Base-by-base conservation (phyloP, 2,797 vertebrate genomes). In the Telmatherina bonti region DNA sequence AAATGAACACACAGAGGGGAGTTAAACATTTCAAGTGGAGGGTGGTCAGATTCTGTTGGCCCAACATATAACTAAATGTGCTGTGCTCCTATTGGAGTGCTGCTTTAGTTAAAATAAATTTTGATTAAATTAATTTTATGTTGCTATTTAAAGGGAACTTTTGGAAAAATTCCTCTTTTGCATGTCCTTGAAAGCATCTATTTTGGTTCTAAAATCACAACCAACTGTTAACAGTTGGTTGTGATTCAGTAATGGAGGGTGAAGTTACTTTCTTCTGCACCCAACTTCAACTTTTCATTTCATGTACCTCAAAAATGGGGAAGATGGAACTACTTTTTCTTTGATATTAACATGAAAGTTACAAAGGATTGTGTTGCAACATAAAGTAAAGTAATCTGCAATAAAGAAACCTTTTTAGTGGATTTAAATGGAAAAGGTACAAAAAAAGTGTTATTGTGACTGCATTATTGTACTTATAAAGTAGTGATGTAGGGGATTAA, bases 31-130 rank as follows among this genome's bases (percentile, higher is more conserved):
- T 35, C 5, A 58, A 22, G 13, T 9, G 15, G 33, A 78, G 16
- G 57, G 12, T 47, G 62, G 22, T 70, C 69, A 51, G 54, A 54
- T 64, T 35, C 7, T 75, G 57, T 82, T 80, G 75, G 26, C 12
- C 16, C 51, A 27, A 79, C 49, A 45, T 57, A 73, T 71, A 51
- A 60, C n/a, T 45, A 8, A 76, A 41, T 70, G 38, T 53, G 13
- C 55, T 24, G 38, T 52, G 43, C 51, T 53, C 33, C 61, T 27
- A 12, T 10, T 52, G 24, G 49, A 24, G 12, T 56, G 56, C 43
- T 72, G 59, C 59, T 78, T 80, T 53, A 63, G 52, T 45, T 3
- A 1, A 55, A 55, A 53, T 53, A 13, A 27, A 53, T 16, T 6
- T 47, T 47, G 9, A 22, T 7, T n/a, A 22, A 47, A 47, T n/a